Evolutionary conservation across 2,888 invertebrate species (phyloP).

Genomic region (Ptychoptera contaminata): DNA sequence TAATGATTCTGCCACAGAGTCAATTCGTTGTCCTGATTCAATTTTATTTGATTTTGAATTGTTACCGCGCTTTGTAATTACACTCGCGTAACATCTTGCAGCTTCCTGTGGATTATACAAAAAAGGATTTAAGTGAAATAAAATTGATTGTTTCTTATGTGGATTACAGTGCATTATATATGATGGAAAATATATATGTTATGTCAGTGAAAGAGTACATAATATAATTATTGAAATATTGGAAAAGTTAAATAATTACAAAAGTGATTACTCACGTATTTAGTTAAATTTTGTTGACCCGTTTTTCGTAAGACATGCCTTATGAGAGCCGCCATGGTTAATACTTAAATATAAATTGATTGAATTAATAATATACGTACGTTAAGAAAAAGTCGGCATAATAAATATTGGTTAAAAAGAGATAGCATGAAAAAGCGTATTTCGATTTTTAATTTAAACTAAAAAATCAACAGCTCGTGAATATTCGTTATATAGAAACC

Average conservation of each 20-base stretch:
- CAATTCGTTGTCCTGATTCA: conserved; percentile 30
- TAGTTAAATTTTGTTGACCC: conserved; percentile 20
- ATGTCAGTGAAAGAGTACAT: not conserved
- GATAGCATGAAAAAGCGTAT: no score
- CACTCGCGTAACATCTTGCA: conserved; percentile 1
- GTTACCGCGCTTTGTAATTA: not conserved
- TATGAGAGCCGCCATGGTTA: conserved; percentile 42
- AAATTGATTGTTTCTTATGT: not conserved
- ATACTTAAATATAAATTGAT: not conserved
- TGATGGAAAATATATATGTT: no score
- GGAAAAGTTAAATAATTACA: not conserved
- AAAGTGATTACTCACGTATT: conserved; percentile 29
- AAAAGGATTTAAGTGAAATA: not conserved
- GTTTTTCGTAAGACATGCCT: conserved; percentile 35
- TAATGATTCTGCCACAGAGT: conserved; percentile 43
- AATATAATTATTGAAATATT: not conserved
- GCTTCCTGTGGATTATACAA: not conserved
- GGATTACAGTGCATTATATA: no score
- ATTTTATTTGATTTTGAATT: conserved; percentile 8
- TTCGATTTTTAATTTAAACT: no score
- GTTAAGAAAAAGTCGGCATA: no score
- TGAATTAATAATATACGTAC: no score
- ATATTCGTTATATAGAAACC: no score
- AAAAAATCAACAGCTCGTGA: no score
- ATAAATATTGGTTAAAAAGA: no score